Conservation (phyloP, 2,113 vertebrate species). For the Mus musculus region DNA sequence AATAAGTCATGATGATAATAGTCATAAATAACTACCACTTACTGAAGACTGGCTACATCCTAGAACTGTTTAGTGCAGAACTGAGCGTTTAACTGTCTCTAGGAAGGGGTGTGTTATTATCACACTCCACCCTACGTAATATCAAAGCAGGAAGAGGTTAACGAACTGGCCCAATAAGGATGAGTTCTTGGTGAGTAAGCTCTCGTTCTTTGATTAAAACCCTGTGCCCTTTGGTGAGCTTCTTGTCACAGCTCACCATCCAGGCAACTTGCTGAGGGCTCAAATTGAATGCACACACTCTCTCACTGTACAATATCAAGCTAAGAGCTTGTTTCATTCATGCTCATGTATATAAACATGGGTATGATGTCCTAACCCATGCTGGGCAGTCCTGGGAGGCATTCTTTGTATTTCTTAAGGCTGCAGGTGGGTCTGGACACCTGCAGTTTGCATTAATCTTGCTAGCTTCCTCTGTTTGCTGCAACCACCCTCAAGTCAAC, state of each 20-base stretch:
- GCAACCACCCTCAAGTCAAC: background rate
- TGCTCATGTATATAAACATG: background rate
- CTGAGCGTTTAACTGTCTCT: background rate
- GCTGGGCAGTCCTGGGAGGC: background rate
- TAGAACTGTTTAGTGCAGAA: background rate
- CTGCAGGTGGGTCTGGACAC: background rate
- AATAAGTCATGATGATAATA: background rate
- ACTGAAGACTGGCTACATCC: background rate
- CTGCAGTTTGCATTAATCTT: background rate
- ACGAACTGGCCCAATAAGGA: background rate
- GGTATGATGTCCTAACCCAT: fast-evolving
- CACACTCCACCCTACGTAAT: background rate
- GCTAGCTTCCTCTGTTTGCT: background rate
- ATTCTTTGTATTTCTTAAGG: background rate
- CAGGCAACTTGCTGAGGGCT: background rate
- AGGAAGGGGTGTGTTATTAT: background rate
- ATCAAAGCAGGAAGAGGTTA: background rate
- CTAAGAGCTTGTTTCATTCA: background rate
- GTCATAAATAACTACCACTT: background rate
- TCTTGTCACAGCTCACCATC: background rate
- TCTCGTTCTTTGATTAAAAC: background rate
- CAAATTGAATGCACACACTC: background rate
- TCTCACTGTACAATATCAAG: background rate
- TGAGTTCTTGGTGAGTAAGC: background rate
- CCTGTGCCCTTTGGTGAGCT: background rate